Evolutionary conservation across 2,888 invertebrate genomes (phyloP), one percentile per base, ranked within the genome.

Genomic region (Timema podura): DNA sequence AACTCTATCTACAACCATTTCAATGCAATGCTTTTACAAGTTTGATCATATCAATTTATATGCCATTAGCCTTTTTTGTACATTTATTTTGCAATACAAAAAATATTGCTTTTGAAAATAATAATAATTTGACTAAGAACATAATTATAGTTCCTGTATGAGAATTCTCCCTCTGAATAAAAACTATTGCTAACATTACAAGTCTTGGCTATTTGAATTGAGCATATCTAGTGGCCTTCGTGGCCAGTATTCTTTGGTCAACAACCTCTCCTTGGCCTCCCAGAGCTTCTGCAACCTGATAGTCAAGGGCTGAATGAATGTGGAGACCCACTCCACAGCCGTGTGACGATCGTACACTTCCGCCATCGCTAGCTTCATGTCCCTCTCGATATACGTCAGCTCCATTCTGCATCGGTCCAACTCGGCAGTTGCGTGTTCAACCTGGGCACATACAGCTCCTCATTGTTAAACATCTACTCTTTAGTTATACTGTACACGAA

Each of bases 161-260:
- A 30, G 30, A 30, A 30, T 30, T 30, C 30, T 30, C 30, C 30
- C 30, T 30, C 30, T 30, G 30, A 30, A 30, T 30, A 30, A 30
- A 30, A 30, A 30, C 30, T 30, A 30, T 30, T 30, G 30, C 30
- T 30, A 30, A 30, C 44, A 9, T 61, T 61, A 61, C 61, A 61
- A 44, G 13, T 30, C 44, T 7, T 61, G 30, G 1, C 30, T 30
- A 8, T 61, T 13, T 3, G 69, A 46, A 9, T 57, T 65, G 13
- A 59, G 44, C 9, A 66, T 72, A 15, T 76, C 75, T n/a, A 84
- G 76, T 6, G 87, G 87, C 75, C 86, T 79, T 71, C 83, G 80
- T 2, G 85, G 85, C 87, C 87, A 87, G 30, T 80, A 76, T 65
- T 80, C 80, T 72, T 79, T 82, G 8, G 80, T 77, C 16, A 86